Base-by-base conservation (phyloP, 1,140 invertebrate species). In the Chlorops oryzae region DNA sequence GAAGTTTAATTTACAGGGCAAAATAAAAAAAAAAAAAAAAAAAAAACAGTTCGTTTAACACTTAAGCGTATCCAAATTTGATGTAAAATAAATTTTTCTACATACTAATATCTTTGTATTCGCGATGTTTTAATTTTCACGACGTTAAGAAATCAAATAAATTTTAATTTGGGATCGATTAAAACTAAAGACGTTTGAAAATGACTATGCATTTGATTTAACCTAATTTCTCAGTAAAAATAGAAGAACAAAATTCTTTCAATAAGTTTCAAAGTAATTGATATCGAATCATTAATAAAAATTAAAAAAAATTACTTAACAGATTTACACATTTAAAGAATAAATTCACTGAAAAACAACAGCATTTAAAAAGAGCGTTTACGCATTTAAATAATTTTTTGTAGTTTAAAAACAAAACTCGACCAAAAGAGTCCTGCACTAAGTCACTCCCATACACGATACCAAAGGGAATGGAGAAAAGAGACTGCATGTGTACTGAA, bases 111-210 rank as follows among this genome's bases (percentile, higher is more conserved):
- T 37, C 18, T 39, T n/a, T 39, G 44, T 37, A 48, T 54, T 35
- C 27, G 21, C 24, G 54, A 50, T 48, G 47, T 54, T 51, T 54
- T 38, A 48, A 35, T 35, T 37, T 39, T 46, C 20, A 20, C 6
- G n/a, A 10, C 17, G 38, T 7, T 15, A 15, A 40, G 17, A n/a
- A n/a, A 40, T 7, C 27, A 9, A 32, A 13, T 32, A 9, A 9
- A 9, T 32, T 32, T 32, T 32, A 9, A 9, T 32, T 32, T n/a
- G n/a, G n/a, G n/a, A n/a, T n/a, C n/a, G n/a, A n/a, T n/a, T n/a
- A n/a, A n/a, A n/a, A n/a, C n/a, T n/a, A n/a, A n/a, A n/a, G n/a
- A n/a, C n/a, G n/a, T n/a, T n/a, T n/a, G n/a, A n/a, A n/a, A n/a
- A n/a, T n/a, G n/a, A n/a, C n/a, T n/a, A n/a, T n/a, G n/a, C n/a